Base-by-base conservation (phyloP, 2,797 vertebrate genomes). In the Chelon labrosus region DNA sequence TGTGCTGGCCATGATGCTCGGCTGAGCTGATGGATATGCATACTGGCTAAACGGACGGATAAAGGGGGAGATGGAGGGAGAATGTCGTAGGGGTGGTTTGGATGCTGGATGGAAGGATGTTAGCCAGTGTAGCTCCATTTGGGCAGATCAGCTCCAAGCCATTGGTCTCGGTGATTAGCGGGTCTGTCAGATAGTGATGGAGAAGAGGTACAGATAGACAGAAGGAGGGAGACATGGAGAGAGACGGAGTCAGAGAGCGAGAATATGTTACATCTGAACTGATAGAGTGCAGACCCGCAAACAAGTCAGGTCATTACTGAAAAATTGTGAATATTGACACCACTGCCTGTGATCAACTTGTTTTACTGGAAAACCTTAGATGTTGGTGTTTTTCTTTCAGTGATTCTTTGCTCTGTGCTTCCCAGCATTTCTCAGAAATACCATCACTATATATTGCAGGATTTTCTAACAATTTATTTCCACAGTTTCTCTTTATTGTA, bases 1-100 rank as follows among this genome's bases (percentile, higher is more conserved):
- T 87, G 85, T 87, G 88, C 90, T 88, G 90, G 88, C 85, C 81
- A 70, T 14, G 85, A 88, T 89, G 91, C 88, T 87, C 51, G 72
- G 86, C 70, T 90, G 91, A 89, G 90, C 88, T 91, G 89, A 92
- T 91, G 88, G 92, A 88, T 89, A 90, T 92, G 90, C 90, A 91
- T 92, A 90, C 90, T 90, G 85, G 88, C 89, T 90, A 86, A 90
- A 88, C 66, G 85, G 76, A 83, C n/a, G 63, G 90, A 89, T 90
- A 83, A 85, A 87, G 75, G 85, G 77, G 85, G 82, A 79, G 75
- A 82, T 80, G 85, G 75, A 68, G 79, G 63, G 80, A 77, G 74
- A 57, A 49, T 53, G 47, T 25, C 7, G 35, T 35, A 31, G 63
- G 56, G 68, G 16, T 72, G 64, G 50, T 41, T 86, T 82, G 84